Base-by-base conservation (phyloP, 2,113 vertebrate genomes). In the Brachypodius melanocephalos region DNA sequence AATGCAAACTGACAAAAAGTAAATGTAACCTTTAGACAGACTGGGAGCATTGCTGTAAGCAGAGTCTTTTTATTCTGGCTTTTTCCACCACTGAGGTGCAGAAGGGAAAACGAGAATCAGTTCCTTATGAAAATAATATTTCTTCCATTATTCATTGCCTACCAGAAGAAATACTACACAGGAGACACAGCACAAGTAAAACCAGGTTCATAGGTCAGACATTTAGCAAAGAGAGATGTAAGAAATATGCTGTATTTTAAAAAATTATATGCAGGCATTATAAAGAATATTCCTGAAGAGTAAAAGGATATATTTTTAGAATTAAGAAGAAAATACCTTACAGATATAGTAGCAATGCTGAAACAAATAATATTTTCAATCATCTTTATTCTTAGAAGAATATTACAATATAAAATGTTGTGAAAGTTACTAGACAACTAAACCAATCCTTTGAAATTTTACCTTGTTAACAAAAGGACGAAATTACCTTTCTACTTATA, bases 11-110 rank as follows among this genome's bases (percentile, higher is more conserved):
- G 95, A 88, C 68, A 36, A 84, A 86, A 92, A 89, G 51, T 32
- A 92, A 90, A 75, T 9, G 63, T 31, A 93, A 93, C 78, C 80
- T 93, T 93, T 22, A 79, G 57, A 94, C 17, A 79, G 48, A 83
- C 54, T 46, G 52, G 48, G 62, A 85, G 24, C 36, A 85, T 67
- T 92, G 26, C 32, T 79, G 7, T 32, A 73, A 73, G 85, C 25
- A 49, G 10, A 32, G 31, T 38, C 40, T 79, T 83, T 81, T 65
- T 72, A 51, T 69, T 85, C 38, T 54, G 59, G 4, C 18, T 91
- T 91, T 89, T 91, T 75, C 45, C 21, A 66, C n/a, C 31, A 52
- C 31, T 77, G 40, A 84, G 51, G 17, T 67, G 63, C 57, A 80
- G 32, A 75, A 17, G 14, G 8, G 28, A 72, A 90, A 90, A 78